Evolutionary conservation across 2,113 vertebrate species (phyloP).

Genomic region (Grammomys surdaster): DNA sequence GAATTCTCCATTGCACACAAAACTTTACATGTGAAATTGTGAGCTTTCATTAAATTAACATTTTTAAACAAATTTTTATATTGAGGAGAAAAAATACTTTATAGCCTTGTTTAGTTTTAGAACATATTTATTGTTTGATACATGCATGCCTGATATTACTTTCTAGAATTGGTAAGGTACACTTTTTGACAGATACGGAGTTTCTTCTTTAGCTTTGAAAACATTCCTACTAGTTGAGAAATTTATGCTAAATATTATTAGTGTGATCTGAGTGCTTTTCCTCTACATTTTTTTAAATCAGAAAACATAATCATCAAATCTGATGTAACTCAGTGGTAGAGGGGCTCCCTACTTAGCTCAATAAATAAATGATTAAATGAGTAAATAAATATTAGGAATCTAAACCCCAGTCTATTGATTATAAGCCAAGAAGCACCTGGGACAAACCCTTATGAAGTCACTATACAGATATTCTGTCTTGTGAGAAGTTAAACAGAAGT

Average conservation of each 20-base stretch:
- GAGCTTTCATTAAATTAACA: no score
- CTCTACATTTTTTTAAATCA: background rate
- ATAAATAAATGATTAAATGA: background rate
- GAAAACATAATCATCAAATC: background rate
- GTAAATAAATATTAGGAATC: background rate
- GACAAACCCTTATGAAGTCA: background rate
- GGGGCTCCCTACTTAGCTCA: background rate
- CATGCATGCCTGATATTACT: background rate
- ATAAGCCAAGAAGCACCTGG: background rate
- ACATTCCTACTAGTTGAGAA: background rate
- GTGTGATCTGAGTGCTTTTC: background rate
- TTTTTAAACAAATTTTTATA: no score
- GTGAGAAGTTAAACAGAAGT: rapidly evolving
- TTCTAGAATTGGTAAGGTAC: background rate
- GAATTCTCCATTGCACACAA: background rate
- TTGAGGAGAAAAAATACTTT: no score
- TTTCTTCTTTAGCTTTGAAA: background rate
- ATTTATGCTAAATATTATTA: background rate
- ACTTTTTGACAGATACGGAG: background rate
- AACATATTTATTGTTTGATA: background rate
- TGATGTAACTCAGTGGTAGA: background rate
- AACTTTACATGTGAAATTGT: background rate
- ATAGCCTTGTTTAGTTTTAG: no score
- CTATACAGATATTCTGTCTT: no score
- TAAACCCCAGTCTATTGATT: background rate